Base-by-base conservation (phyloP, 2,113 vertebrate species). In the Amazona guildingii region DNA sequence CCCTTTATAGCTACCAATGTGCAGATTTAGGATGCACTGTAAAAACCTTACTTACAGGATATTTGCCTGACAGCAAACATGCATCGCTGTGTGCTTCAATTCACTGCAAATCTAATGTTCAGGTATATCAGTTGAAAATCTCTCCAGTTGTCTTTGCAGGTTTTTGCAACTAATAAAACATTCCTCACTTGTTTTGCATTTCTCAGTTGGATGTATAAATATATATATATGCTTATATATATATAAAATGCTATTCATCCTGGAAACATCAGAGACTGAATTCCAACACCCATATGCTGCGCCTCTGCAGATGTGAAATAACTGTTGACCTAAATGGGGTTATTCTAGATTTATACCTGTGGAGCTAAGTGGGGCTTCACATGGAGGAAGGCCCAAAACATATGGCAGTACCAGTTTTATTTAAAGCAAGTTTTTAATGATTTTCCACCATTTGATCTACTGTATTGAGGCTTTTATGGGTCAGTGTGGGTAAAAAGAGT, bases 361-460 rank as follows among this genome's bases (percentile, higher is more conserved):
- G 74, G 81, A 95, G 70, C 76, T 66, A 52, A 86, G 73, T 73
- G 68, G 76, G 80, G 44, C 77, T 81, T 93, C 88, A 49, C 49
- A 1, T 43, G 73, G 80, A 95, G 28, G 44, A 88, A 87, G 66
- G n/a, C 62, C 48, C 74, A 69, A 91, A 94, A 86, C 96, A 91
- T 91, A 87, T 79, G 77, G 88, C 81, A 39, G 63, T 23, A 59
- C 46, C 69, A 27, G 2, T 95, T 86, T 76, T 79, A 63, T 92
- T 96, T n/a, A 73, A 83, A 94, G 83, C 70, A 82, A 84, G 35
- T 79, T 94, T 95, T 87, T 92, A 96, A 94, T 91, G 81, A 78
- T 91, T 91, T 91, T 85, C 76, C 59, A 75, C 78, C 33, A 5
- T 87, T 96, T 97, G 86, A 97, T 96, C 77, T 92, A 91, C 77